These are phyloP conservation scores for Parotia lawesii DNA, from an alignment of 2,113 vertebrate species.

Conservation along the genomic window DNA sequence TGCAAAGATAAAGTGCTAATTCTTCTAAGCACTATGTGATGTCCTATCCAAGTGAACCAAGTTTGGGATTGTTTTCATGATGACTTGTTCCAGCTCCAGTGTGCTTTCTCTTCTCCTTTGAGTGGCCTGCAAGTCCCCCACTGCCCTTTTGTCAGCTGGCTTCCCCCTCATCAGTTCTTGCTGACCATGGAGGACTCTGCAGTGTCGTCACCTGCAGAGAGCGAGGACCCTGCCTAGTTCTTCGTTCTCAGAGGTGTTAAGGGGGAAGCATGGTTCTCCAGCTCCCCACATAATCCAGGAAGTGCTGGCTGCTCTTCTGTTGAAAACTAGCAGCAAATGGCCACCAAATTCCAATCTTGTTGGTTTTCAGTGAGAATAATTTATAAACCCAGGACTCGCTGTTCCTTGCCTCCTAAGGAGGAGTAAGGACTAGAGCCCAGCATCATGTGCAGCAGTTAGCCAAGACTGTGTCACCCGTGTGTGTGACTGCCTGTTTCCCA, in stretches of 20 bases:
- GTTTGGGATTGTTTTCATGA: background rate
- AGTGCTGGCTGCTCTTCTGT: background rate
- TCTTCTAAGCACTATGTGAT: background rate
- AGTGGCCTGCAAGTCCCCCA: background rate
- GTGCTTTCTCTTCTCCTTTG: background rate
- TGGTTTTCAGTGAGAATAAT: background rate
- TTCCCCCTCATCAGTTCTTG: background rate
- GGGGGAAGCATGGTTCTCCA: background rate
- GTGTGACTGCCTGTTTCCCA: background rate
- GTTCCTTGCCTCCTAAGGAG: background rate
- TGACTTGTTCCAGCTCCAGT: background rate
- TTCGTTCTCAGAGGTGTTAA: background rate
- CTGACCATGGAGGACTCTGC: background rate
- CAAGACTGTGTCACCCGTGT: background rate
- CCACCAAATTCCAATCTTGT: background rate
- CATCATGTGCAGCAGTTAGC: background rate
- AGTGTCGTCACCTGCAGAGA: accelerated
- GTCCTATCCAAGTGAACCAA: background rate
- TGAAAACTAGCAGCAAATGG: background rate
- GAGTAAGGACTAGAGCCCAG: background rate
- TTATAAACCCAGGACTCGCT: background rate
- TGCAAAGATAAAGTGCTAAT: background rate
- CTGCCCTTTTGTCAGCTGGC: background rate
- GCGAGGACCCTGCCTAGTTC: background rate
- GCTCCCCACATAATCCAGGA: background rate